Percentiles rank a stretch among this genome's conserved stretches.
Conservation (phyloP, 1,140 invertebrate species). For the Hyphantria cunea region DNA sequence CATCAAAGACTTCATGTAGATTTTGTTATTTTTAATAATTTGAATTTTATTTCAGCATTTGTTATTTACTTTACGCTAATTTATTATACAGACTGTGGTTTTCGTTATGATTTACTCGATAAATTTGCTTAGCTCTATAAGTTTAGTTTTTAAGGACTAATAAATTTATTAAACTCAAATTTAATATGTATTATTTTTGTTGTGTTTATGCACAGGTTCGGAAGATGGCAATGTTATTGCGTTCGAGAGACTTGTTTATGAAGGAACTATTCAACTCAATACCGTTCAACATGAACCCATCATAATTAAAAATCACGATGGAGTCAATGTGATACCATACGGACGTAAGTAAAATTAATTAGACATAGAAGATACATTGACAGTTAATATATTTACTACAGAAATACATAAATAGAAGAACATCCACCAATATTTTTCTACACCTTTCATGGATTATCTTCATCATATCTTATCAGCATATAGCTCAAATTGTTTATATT, state of each 20-base stretch:
- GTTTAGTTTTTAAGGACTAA: neutral
- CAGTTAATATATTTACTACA: no score
- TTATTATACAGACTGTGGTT: constrained; percentile 37
- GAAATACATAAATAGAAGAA: no score
- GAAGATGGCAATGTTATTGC: constrained; percentile 18
- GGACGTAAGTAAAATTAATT: constrained; percentile 46
- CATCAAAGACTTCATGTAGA: no score
- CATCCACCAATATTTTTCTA: no score
- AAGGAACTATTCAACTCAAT: constrained; percentile 41
- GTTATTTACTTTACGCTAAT: neutral
- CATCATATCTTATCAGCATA: no score
- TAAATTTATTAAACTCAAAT: neutral
- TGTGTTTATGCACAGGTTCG: constrained; percentile 8
- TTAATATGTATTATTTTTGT: constrained; percentile 6
- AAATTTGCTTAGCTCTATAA: no score
- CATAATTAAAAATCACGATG: constrained; percentile 38
- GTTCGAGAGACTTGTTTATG: constrained; percentile 54
- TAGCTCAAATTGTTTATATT: no score
- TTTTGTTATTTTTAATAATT: neutral
- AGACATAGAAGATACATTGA: neutral
- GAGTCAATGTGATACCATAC: constrained; percentile 40
- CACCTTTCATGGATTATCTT: no score
- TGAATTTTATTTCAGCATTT: constrained; percentile 8
- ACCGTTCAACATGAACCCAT: constrained; percentile 53
- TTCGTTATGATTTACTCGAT: constrained; percentile 33